Percentiles rank a stretch among this genome's conserved stretches.
These are phyloP conservation scores for Hyles vespertilio DNA, from an alignment of 1,140 invertebrate species.

Conservation along the genomic window DNA sequence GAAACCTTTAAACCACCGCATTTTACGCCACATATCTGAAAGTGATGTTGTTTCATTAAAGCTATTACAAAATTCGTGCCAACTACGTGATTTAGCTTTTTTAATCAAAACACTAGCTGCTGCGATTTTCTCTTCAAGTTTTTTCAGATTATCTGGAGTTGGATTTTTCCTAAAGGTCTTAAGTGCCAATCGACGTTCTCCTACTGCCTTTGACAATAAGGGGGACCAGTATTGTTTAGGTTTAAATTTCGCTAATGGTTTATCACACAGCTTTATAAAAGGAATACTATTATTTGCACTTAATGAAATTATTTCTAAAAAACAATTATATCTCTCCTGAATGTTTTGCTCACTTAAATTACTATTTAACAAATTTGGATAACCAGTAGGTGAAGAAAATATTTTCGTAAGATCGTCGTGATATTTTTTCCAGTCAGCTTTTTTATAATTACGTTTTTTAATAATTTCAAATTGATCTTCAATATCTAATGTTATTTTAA, in stretches of 20 bases:
- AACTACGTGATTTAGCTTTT: too few relatives aligned
- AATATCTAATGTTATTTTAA: neutral
- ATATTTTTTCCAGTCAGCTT: conserved; percentile 19
- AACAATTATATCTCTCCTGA: conserved; percentile 14
- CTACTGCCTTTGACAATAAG: too few relatives aligned
- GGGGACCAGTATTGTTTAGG: conserved; percentile 6
- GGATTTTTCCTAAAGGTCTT: too few relatives aligned
- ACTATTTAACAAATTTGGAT: neutral
- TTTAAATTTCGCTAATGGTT: conserved; percentile 12
- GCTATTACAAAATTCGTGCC: too few relatives aligned
- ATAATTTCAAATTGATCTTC: neutral
- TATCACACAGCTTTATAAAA: conserved; percentile 8
- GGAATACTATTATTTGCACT: conserved; percentile 16
- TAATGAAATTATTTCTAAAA: conserved; percentile 4
- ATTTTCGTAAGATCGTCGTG: conserved; percentile 1
- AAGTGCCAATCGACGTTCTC: too few relatives aligned
- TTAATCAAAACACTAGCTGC: too few relatives aligned
- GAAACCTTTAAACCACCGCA: too few relatives aligned
- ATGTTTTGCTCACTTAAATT: neutral
- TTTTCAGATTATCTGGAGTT: too few relatives aligned
- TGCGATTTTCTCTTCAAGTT: too few relatives aligned
- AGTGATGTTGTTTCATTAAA: too few relatives aligned
- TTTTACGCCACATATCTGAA: too few relatives aligned
- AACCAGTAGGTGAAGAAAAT: neutral
- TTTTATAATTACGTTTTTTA: conserved; percentile 10